Evolutionary conservation across 2,113 vertebrate species (phyloP).

Genomic region (Cynopterus brachyotis): DNA sequence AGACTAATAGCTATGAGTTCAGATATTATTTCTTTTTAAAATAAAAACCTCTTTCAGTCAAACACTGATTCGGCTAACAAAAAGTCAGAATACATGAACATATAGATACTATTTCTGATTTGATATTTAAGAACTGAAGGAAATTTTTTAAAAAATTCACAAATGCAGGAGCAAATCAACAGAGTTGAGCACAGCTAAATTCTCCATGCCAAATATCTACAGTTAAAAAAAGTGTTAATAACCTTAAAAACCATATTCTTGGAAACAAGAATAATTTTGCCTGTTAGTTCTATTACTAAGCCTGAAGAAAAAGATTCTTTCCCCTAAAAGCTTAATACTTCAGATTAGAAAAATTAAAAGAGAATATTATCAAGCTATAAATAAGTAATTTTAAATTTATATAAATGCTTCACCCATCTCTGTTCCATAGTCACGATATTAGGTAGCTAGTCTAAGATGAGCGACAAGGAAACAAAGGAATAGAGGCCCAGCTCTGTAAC

Average conservation of each 20-base stretch:
- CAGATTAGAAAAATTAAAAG: neutral
- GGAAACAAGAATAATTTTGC: neutral
- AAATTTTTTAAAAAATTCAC: neutral
- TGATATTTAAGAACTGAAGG: neutral
- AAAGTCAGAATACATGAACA: neutral
- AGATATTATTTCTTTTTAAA: neutral
- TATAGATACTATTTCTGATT: neutral
- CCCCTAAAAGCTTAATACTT: neutral
- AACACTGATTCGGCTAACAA: neutral
- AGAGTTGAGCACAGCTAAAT: neutral
- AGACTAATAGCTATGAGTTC: neutral
- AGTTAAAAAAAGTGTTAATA: neutral
- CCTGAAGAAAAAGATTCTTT: neutral
- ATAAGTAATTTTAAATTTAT: neutral
- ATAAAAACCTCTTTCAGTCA: neutral
- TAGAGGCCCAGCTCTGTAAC: too few relatives aligned
- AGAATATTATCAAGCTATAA: neutral
- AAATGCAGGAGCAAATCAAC: neutral
- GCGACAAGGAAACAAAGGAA: too few relatives aligned
- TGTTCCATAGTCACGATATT: neutral
- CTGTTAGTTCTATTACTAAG: neutral
- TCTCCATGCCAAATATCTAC: neutral
- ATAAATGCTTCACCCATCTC: neutral
- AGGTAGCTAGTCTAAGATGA: too few relatives aligned
- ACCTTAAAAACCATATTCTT: constrained; percentile 7